Evolutionary conservation across 2,797 vertebrate genomes (phyloP).

Genomic region (Sebastes oblongus): DNA sequence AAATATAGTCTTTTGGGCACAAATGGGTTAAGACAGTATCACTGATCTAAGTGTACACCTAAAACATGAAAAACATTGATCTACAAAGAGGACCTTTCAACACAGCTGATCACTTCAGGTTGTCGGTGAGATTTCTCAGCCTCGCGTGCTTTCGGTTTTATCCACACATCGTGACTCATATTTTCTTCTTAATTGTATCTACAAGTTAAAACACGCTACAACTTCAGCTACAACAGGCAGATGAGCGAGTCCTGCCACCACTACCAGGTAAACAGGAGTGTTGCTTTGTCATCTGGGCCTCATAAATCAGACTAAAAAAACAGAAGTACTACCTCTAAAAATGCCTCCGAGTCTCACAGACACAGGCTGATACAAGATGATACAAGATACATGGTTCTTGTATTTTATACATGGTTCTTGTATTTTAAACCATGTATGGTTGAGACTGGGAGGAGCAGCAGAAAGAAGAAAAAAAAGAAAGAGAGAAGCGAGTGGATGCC

Average conservation of each 20-base stretch:
- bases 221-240: neutral
- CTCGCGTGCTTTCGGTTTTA: neutral
- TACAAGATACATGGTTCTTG: no score
- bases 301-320: conserved; percentile 6
- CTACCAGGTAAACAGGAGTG: conserved; percentile 5
- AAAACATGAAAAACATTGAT: neutral
- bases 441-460: conserved; percentile 2
- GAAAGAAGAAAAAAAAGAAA: neutral
- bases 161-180: neutral
- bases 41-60: neutral
- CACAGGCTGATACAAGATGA: no score
- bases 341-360: conserved; percentile 35
- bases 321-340: conserved; percentile 56
- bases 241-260: neutral
- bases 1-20: no score
- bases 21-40: neutral
- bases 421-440: conserved; percentile 72
- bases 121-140: neutral
- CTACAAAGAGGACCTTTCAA: neutral
- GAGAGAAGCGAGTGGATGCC: conserved; percentile 60
- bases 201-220: neutral
- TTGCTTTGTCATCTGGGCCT: conserved; percentile 20
- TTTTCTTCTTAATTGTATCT: neutral
- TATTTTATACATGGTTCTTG: no score
- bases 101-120: neutral